Evolutionary conservation across 1,140 invertebrate genomes (phyloP), one percentile per base, ranked within the genome.

Genomic region (Ditylenchus dipsaci): DNA sequence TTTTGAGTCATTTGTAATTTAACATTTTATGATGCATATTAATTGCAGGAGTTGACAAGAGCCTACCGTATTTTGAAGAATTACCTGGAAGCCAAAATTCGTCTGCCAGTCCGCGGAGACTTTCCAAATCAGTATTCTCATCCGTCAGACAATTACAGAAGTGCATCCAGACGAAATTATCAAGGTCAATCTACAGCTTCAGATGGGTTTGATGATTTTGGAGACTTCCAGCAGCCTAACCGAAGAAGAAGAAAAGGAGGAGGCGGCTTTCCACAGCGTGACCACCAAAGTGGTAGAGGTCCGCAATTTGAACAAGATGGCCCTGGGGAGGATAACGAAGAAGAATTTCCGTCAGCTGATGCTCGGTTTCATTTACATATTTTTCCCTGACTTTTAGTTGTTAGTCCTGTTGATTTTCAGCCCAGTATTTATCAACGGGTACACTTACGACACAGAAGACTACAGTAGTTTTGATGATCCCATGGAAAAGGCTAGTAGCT

Each of bases 381-480:
- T 53, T 65, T 57, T 21, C 29, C 38, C 21, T 43, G 26, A 9
- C 19, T 27, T 63, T n/a, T n/a, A n/a, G n/a, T n/a, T n/a, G n/a
- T n/a, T n/a, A n/a, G n/a, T n/a, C n/a, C 9, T 63, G 63, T 19
- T 21, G 1, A 67, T 8, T 13, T n/a, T 33, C 15, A 67, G 65
- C 17, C 26, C 26, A 60, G 1, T 42, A 56, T 70, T 70, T 43
- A 38, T 68, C 29, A 70, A 70, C 45, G 65, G 65, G 7, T 70
- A 70, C 38, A 69, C 42, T 1, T 70, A 70, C 21, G 47, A n/a
- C 1, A 58, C 38, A 15, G 68, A 70, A 42, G 68, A 70, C 23
- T 68, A 68, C 21, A 69, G 33, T 29, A 68, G 47, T 27, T 70
- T 70, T 56, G 56, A 69, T 43, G 68, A 70, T 45, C 68, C 68